These are phyloP conservation scores for Pseudocheirus occidentalis DNA, from an alignment of 2,797 vertebrate species.

Conservation along the genomic window DNA sequence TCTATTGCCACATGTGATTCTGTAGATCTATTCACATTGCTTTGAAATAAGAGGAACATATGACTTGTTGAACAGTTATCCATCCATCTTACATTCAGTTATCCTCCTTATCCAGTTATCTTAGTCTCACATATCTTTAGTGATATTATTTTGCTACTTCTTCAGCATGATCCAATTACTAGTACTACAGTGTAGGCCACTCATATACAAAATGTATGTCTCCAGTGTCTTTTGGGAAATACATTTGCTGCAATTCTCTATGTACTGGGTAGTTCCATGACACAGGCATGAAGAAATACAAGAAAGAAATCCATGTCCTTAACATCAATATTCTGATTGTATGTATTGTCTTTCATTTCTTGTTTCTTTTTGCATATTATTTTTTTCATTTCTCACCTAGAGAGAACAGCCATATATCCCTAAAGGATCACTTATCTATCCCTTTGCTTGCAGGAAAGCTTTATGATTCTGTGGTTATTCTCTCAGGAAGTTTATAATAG, in stretches of 20 bases:
- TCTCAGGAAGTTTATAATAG: not conserved
- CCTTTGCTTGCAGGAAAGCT: not conserved
- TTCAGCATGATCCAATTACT: not conserved
- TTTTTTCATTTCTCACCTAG: not conserved
- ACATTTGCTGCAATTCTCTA: not conserved
- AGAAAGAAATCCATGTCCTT: not conserved
- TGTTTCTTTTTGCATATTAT: not conserved
- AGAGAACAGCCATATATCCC: not conserved
- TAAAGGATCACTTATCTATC: not conserved
- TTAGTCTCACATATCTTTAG: not conserved
- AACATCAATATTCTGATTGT: not conserved
- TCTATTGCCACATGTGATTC: not conserved
- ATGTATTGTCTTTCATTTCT: not conserved
- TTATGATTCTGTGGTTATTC: not conserved
- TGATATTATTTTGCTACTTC: not conserved
- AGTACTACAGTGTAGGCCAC: not conserved
- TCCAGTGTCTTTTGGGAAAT: not conserved
- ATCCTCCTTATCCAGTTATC: not conserved
- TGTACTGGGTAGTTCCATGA: not conserved
- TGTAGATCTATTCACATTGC: not conserved
- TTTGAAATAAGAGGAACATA: not conserved
- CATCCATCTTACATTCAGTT: not conserved
- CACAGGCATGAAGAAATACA: not conserved
- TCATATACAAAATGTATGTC: not conserved
- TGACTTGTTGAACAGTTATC: not conserved